A percentile compares a stretch with the other conserved stretches of the same genome.
Conservation (phyloP, 2,888 invertebrate species). For the Drosophila anceps region DNA sequence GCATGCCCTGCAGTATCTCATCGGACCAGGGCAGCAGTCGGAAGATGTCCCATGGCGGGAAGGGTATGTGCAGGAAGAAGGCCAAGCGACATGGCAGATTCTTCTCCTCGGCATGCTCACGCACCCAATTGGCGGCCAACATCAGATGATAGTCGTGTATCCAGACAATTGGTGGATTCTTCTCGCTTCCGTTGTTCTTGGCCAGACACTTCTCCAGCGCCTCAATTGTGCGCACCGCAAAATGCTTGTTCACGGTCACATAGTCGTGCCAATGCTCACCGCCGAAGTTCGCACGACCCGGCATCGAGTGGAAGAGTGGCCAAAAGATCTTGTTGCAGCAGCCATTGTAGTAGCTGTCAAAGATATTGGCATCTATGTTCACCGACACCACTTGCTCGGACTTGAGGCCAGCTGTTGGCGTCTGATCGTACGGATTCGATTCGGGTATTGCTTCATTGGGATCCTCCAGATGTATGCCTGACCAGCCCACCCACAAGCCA, state of each 20-base stretch:
- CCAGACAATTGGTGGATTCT: conserved; percentile 90
- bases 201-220: conserved; percentile 87
- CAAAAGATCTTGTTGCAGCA: conserved; percentile 97
- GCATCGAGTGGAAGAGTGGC: conserved; percentile 97
- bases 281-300: conserved; percentile 93
- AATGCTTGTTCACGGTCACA: conserved; percentile 92
- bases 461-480: conserved; percentile 93
- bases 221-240: conserved; percentile 92
- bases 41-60: conserved; percentile 97
- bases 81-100: conserved; percentile 92
- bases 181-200: conserved; percentile 83
- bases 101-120: conserved; percentile 93
- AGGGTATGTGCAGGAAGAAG: conserved; percentile 97
- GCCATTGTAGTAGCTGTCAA: conserved; percentile 96
- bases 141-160: conserved; percentile 97
- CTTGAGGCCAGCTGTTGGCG: conserved; percentile 93
- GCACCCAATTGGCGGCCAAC: conserved; percentile 95
- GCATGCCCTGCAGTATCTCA: conserved; percentile 95
- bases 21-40: conserved; percentile 96
- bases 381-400: conserved; percentile 94
- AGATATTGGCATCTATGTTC: conserved; percentile 90
- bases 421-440: conserved; percentile 93
- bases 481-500: conserved; percentile 97
- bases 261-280: conserved; percentile 94
- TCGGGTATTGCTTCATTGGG: conserved; percentile 93